Percentiles rank a stretch among this genome's conserved stretches.
These are phyloP conservation scores for Pelosia muscerda DNA, from an alignment of 2,888 invertebrate species.

Conservation along the genomic window DNA sequence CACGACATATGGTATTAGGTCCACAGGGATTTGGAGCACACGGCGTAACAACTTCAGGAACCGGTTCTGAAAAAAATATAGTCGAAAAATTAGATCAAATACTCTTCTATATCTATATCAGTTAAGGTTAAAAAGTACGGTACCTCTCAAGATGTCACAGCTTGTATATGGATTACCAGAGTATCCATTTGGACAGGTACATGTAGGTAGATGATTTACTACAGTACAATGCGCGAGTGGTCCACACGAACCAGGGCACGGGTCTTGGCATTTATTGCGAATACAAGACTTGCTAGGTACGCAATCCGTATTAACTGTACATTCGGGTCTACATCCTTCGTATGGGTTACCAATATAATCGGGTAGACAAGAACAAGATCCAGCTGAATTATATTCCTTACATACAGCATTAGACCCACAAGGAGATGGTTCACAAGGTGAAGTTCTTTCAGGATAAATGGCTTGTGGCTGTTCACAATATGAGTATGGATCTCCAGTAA, in stretches of 20 bases:
- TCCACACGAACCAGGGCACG: slow-evolving; percentile 93
- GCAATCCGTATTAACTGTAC: slow-evolving; percentile 91
- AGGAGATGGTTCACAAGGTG: slow-evolving; percentile 88
- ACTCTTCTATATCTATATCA: slow-evolving; percentile 4
- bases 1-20: slow-evolving; percentile 91
- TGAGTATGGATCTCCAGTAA: slow-evolving; percentile 90
- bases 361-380: slow-evolving; percentile 90
- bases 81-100: background rate
- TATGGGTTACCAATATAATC: slow-evolving; percentile 93
- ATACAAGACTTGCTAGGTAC: slow-evolving; percentile 90
- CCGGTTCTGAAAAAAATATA: slow-evolving; percentile 65
- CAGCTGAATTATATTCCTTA: slow-evolving; percentile 86
- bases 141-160: slow-evolving; percentile 82
- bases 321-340: slow-evolving; percentile 92
- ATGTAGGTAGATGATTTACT: slow-evolving; percentile 90
- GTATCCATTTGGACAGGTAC: slow-evolving; percentile 89
- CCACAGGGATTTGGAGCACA: slow-evolving; percentile 92
- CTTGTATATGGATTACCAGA: slow-evolving; percentile 91
- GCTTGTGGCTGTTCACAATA: slow-evolving; percentile 83
- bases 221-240: slow-evolving; percentile 90
- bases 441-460: slow-evolving; percentile 73
- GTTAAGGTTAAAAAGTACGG: slow-evolving; percentile 14
- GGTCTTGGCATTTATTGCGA: slow-evolving; percentile 91
- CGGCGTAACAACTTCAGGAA: slow-evolving; percentile 81
- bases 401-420: slow-evolving; percentile 89